Base-by-base conservation (phyloP, 2,113 vertebrate species). In the Hepsetus odoe region DNA sequence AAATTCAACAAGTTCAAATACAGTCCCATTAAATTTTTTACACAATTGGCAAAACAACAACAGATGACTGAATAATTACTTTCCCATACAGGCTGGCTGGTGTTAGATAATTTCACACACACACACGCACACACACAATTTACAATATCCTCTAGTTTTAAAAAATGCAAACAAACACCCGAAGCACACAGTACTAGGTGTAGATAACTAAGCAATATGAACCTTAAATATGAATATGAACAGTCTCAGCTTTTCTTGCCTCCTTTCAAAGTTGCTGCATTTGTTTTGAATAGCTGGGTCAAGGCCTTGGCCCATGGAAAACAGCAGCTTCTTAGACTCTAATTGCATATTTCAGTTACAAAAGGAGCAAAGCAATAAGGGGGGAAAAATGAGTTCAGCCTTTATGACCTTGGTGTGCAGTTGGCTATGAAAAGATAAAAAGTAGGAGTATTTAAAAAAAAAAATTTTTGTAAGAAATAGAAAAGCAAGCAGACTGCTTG, bases 181-280 rank as follows among this genome's bases (percentile, higher is more conserved):
- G 13, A 44, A 44, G 70, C 62, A 42, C 30, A 20, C 40, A 11
- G 28, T 35, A 62, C 5, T 0, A 30, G 55, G 3, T 3, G 24
- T 10, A 28, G 38, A 33, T 49, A 59, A 49, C 61, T 13, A 51
- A 26, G 40, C 10, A 14, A 7, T 46, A 24, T 64, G 59, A 74
- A 28, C 7, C 1, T n/a, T 1, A 26, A 1, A 2, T 18, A n/a
- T 74, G 3, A 46, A n/a, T n/a, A n/a, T n/a, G n/a, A n/a, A n/a
- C n/a, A n/a, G 35, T 18, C 13, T 64, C 12, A 74, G 61, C 33
- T 64, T 9, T 33, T 33, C 59, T 74, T 62, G 72, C 35, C 56
- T 14, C 22, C 40, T 30, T 14, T 22, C 10, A 14, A 16, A 32
- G 2, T 56, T 18, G 3, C 40, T 20, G 32, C 56, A 30, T 14